phyloP scores from a whole-genome alignment of 37 sponge, comb jelly and placozoan species.

The Ianthella basta region DNA sequence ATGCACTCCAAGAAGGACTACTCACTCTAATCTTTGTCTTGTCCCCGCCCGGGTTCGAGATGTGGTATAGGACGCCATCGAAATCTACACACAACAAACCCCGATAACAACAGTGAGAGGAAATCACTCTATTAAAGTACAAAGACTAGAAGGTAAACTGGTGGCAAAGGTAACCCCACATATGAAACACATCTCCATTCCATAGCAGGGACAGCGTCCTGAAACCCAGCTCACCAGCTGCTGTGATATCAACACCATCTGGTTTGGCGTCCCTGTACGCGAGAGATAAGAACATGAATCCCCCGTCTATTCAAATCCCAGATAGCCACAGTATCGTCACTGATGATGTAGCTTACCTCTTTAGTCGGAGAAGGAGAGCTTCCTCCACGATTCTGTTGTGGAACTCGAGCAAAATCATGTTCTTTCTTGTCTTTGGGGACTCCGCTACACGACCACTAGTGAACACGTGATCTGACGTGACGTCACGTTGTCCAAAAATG shows the following conservation, averaged over 20 bases:
- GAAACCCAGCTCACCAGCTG: conserved; percentile 67
- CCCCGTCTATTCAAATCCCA: not conserved
- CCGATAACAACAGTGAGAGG: not conserved
- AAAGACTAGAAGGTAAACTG: no score
- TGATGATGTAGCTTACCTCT: conserved; percentile 40
- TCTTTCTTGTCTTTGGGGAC: not conserved
- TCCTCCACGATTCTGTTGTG: conserved; percentile 92
- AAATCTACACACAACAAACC: conserved; percentile 73
- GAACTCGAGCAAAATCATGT: conserved; percentile 94
- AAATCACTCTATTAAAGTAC: not conserved
- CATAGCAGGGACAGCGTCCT: no score
- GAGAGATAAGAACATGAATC: not conserved
- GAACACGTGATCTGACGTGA: conserved; percentile 22
- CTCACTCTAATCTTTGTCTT: conserved; percentile 85
- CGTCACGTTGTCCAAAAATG: conserved; percentile 16
- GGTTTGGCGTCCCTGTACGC: conserved; percentile 68
- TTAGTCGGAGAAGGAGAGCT: conserved; percentile 73
- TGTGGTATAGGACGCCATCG: conserved; percentile 93
- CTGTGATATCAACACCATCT: conserved; percentile 90
- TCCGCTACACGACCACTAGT: not conserved
- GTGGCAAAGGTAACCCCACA: no score
- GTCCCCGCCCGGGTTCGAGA: conserved; percentile 92
- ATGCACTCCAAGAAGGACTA: no score
- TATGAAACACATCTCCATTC: not conserved
- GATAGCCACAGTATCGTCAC: not conserved